Evolutionary conservation across 1,140 invertebrate genomes (phyloP).

Genomic region (Microvelia longipes): DNA sequence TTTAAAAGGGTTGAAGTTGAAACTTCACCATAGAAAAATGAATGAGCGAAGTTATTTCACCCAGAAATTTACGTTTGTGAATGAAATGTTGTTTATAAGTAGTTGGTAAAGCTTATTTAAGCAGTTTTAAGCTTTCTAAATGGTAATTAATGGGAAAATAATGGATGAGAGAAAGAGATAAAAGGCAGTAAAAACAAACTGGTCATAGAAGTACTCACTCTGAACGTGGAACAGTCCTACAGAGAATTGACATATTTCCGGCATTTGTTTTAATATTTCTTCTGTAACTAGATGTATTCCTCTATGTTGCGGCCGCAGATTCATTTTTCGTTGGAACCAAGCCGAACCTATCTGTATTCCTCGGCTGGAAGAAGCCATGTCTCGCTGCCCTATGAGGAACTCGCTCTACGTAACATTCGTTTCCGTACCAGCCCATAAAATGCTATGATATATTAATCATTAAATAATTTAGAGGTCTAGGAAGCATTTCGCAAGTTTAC

Average conservation of each 20-base stretch:
- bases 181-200: background rate
- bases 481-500: background rate
- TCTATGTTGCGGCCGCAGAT: conserved; percentile 80
- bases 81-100: too few species aligned
- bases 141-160: background rate
- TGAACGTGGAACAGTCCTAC: conserved; percentile 89
- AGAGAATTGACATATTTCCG: conserved; percentile 80
- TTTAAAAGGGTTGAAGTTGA: too few species aligned
- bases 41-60: too few species aligned
- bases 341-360: conserved; percentile 82
- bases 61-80: too few species aligned
- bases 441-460: conserved; percentile 17
- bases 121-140: too few species aligned
- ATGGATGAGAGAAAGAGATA: background rate
- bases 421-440: conserved; percentile 16
- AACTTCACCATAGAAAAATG: too few species aligned
- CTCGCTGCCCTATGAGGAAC: conserved; percentile 7
- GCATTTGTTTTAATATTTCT: conserved; percentile 82
- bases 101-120: too few species aligned
- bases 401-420: conserved; percentile 1
- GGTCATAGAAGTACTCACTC: conserved; percentile 65
- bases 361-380: conserved; percentile 68
- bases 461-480: background rate
- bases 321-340: conserved; percentile 93
- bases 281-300: conserved; percentile 90